Evolutionary conservation across 2,888 invertebrate species (phyloP), one percentile per base, ranked within the genome.

Genomic region (Cosmorhoe ocellata): DNA sequence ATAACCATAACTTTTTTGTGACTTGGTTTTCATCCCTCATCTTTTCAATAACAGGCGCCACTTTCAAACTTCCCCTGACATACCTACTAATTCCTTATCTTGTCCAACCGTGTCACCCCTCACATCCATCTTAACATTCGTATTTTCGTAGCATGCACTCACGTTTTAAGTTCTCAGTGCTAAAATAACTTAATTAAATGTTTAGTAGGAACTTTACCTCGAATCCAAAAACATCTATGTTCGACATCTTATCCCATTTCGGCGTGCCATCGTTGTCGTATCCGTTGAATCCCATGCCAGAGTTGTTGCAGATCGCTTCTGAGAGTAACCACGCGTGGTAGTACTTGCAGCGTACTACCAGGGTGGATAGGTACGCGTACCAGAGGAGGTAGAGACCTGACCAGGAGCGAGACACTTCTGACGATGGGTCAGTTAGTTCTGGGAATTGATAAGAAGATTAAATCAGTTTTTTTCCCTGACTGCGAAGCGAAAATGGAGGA

Each of bases 311-410:
- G 63, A 98, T 95, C 0, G 97, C 97, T 81, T 99, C 99, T 4
- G 98, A 97, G 69, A 98, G 91, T 50, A 97, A 91, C 98, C 98
- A 99, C n/a, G 98, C 98, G 79, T 98, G 96, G 88, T 98, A 98
- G 91, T 98, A 99, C 90, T 98, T 98, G 84, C 95, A 95, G 61
- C 98, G 93, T 53, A 94, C 94, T 55, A 96, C 91, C 61, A 96
- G 92, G 42, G 97, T 97, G 36, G 95, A 92, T 60, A 97, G 88
- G 87, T 95, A 98, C 79, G 95, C 93, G 72, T 96, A 93, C 84
- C 92, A 91, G 11, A 91, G 67, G 18, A 91, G 72, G 63, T 90
- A 90, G 22, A 87, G 5, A 0, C 77, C 83, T 0, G 91, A 91
- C 90, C 90, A 91, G n/a, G 88, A 79, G 0, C 84, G 79, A 0